phyloP scores from a whole-genome alignment of 2,113 vertebrate species.

The Guaruba guarouba region DNA sequence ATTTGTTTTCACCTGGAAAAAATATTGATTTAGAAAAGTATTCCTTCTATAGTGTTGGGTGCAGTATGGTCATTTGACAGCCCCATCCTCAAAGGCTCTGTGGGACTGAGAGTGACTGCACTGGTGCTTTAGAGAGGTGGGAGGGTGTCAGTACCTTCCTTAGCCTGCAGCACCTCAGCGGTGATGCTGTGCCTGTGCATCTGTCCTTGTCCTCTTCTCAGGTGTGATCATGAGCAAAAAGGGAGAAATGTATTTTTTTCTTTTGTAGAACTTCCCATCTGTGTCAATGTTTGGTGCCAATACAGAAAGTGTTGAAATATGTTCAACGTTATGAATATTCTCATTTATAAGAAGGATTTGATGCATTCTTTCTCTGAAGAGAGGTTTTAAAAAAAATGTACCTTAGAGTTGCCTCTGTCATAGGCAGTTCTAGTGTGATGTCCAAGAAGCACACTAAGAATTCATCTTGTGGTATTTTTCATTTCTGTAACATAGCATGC shows the following conservation, averaged over 20 bases:
- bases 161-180: neutral
- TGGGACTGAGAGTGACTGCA: fast-evolving
- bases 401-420: neutral
- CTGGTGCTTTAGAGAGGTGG: neutral
- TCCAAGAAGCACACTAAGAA: neutral
- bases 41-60: neutral
- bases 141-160: neutral
- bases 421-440: neutral
- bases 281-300: neutral
- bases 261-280: fast-evolving
- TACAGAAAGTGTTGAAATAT: neutral
- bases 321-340: neutral
- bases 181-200: neutral
- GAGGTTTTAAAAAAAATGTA: neutral
- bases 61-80: neutral
- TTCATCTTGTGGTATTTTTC: neutral
- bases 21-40: neutral
- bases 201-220: fast-evolving
- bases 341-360: neutral
- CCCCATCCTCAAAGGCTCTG: neutral
- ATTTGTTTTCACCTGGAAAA: neutral
- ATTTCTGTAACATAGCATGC: neutral
- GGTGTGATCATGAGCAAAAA: neutral
- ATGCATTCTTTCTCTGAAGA: neutral
- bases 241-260: neutral